Conservation (phyloP, 2,888 invertebrate genomes). For the Patella caerulea region DNA sequence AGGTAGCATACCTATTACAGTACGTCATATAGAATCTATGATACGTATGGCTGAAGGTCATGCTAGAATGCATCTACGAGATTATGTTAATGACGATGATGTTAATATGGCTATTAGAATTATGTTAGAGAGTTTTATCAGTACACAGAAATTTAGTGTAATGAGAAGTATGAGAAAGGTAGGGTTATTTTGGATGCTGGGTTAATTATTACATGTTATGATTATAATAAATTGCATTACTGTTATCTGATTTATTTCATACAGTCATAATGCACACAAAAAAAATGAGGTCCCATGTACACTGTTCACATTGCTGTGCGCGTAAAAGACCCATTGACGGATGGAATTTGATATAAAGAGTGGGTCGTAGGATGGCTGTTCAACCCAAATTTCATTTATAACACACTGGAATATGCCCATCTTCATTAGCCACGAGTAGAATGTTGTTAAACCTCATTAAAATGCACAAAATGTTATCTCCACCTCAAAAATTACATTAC, state of each 20-base stretch:
- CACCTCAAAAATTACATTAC: too few species aligned
- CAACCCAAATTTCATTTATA: too few species aligned
- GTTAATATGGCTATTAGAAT: conserved; percentile 97
- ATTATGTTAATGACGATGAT: conserved; percentile 88
- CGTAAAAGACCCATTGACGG: too few species aligned
- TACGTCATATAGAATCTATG: conserved; percentile 97
- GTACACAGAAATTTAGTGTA: conserved; percentile 98
- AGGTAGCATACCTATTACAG: conserved; percentile 97
- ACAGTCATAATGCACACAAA: not conserved
- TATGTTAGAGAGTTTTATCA: conserved; percentile 98
- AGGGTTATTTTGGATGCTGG: conserved; percentile 34
- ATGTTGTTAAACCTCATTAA: not conserved
- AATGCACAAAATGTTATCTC: not conserved
- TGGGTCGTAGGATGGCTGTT: too few species aligned
- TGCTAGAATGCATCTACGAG: conserved; percentile 94
- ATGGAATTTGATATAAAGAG: too few species aligned
- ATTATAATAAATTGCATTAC: not conserved
- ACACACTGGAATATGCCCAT: too few species aligned
- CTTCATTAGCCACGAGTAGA: not conserved
- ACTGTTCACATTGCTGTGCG: too few species aligned
- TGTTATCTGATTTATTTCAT: not conserved
- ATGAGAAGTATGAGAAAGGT: conserved; percentile 96
- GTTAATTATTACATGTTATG: not conserved
- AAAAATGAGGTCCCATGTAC: too few species aligned
- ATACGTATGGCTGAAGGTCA: conserved; percentile 98